Evolutionary conservation across 2,797 vertebrate genomes (phyloP), one percentile per base, ranked within the genome.

Genomic region (Pseudotriccus pelzelni): DNA sequence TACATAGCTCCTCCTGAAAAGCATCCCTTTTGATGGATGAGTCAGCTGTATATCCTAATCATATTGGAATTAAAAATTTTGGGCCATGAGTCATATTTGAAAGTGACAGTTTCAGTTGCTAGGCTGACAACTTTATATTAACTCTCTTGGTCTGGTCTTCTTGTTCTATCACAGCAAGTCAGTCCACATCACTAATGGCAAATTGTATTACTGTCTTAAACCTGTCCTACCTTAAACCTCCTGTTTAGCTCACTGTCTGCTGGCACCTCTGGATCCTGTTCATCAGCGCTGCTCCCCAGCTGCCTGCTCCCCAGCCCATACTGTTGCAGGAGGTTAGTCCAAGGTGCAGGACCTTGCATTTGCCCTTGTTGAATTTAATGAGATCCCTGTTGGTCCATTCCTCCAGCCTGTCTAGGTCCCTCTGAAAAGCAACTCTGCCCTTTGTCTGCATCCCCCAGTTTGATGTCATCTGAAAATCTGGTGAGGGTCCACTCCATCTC

Each of bases 11-110:
- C 19, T 83, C 46, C 69, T 86, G 62, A 41, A 91, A 75, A 93
- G 58, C 69, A 50, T 37, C 12, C 2, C 9, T 88, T 90, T 75
- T 75, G 62, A 93, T 53, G 73, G 32, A 74, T 88, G 83, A 93
- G 73, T 94, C 85, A 91, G 49, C 12, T 91, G 90, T 91, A 80
- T 85, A 66, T 86, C 43, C 58, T 72, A 69, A 84, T 59, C 27
- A 12, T 90, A 30, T 68, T 73, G 43, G 66, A 94, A 94, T 75
- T 91, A 78, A 91, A 94, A 91, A 32, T 78, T 13, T 90, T 93
- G 62, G 62, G 36, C 87, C 69, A 69, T 94, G 83, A 97, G 36
- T 94, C 85, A 84, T 74, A 30, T 72, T 63, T 34, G 7, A 72
- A 94, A 93, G 50, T 52, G 87, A 56, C 75, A 67, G 37, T 85